These are phyloP conservation scores for Idaea dimidiata DNA, from an alignment of 2,888 invertebrate genomes.

Conservation along the genomic window DNA sequence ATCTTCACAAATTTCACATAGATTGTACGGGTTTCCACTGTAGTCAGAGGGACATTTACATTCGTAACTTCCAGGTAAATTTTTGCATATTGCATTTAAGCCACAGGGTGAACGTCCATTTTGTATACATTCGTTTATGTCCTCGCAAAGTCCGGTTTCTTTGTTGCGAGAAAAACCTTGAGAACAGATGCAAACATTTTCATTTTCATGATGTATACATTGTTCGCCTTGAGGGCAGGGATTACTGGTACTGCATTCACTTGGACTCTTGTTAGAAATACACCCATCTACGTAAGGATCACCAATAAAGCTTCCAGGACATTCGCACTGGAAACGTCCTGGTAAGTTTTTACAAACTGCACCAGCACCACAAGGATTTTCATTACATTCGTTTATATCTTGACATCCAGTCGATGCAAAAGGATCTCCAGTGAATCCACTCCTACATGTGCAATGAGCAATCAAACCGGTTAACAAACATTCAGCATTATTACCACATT, in stretches of 20 bases:
- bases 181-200: conserved; percentile 93
- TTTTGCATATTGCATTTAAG: conserved; percentile 93
- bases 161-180: conserved; percentile 91
- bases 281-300: conserved; percentile 91
- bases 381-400: conserved; percentile 93
- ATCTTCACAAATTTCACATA: conserved; percentile 92
- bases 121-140: conserved; percentile 92
- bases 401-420: conserved; percentile 86
- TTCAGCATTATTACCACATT: conserved; percentile 93
- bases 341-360: conserved; percentile 94
- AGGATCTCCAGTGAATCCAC: conserved; percentile 88
- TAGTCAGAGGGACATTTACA: conserved; percentile 94
- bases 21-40: conserved; percentile 93
- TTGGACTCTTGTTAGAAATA: conserved; percentile 82
- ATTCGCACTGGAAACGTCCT: conserved; percentile 92
- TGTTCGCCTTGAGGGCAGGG: conserved; percentile 93
- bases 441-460: conserved; percentile 91
- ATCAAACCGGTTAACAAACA: conserved; percentile 91
- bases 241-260: conserved; percentile 86
- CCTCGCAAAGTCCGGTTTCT: conserved; percentile 88
- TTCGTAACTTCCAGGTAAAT: conserved; percentile 95
- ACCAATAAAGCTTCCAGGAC: conserved; percentile 90
- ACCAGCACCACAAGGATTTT: conserved; percentile 89
- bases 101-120: conserved; percentile 91
- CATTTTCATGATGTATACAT: conserved; percentile 89